A percentile compares a stretch with the other conserved stretches of the same genome.
Conservation (phyloP, 2,888 invertebrate genomes). For the Plusia festucae region DNA sequence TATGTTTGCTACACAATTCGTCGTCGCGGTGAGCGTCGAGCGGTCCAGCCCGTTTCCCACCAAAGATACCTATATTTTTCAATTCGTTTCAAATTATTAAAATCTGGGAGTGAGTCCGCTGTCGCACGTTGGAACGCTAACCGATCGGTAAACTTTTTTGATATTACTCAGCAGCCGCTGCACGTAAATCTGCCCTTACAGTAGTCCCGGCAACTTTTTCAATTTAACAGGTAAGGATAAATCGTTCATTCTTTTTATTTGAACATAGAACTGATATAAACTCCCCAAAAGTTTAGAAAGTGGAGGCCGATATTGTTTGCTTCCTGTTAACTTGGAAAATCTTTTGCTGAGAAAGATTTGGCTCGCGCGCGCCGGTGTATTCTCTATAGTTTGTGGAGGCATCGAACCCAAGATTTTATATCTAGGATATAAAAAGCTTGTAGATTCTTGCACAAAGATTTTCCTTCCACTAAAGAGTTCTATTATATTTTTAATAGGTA, state of each 20-base stretch:
- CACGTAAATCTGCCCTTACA: conserved; percentile 87
- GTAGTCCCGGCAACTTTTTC: conserved; percentile 88
- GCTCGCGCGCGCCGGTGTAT: conserved; percentile 42
- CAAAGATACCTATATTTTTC: conserved; percentile 64
- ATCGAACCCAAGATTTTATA: conserved; percentile 30
- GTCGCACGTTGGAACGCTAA: conserved; percentile 69
- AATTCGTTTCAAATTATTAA: conserved; percentile 81
- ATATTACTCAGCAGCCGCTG: conserved; percentile 86
- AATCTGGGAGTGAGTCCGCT: conserved; percentile 67
- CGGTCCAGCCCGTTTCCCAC: conserved; percentile 33
- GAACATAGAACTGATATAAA: conserved; percentile 88
- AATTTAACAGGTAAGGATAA: conserved; percentile 89
- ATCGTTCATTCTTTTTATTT: conserved; percentile 89
- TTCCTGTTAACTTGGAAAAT: conserved; percentile 78
- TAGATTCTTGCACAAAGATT: conserved; percentile 10
- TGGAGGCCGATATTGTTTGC: conserved; percentile 78
- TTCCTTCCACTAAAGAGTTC: conserved; percentile 11
- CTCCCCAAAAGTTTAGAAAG: conserved; percentile 78
- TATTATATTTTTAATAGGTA: conserved; percentile 1
- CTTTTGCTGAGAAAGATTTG: conserved; percentile 68
- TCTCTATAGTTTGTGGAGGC: conserved; percentile 48
- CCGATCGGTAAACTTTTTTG: conserved; percentile 86
- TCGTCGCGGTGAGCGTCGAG: conserved; percentile 17
- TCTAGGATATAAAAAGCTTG: conserved; percentile 20
- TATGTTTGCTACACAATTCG: conserved; percentile 13